A percentile compares a stretch with the other conserved stretches of the same genome.
Evolutionary conservation across 2,113 vertebrate genomes (phyloP).

Genomic region (Chloebia gouldiae): DNA sequence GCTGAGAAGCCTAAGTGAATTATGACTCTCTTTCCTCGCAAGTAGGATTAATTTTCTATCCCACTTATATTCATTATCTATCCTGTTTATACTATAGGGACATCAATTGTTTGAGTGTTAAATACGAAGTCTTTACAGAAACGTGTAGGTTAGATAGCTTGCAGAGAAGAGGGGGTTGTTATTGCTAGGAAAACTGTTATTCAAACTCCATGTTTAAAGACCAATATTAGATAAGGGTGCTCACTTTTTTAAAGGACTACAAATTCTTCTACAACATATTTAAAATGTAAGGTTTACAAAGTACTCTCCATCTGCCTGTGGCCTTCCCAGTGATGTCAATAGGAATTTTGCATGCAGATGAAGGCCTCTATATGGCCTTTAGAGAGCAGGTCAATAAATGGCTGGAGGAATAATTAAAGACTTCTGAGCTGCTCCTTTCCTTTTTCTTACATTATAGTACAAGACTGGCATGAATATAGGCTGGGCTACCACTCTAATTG

Average conservation of each 20-base stretch:
- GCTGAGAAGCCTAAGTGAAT: slow-evolving; percentile 75
- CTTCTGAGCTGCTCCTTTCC: slow-evolving; percentile 64
- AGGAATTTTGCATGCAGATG: slow-evolving; percentile 68
- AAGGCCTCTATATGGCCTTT: slow-evolving; percentile 65
- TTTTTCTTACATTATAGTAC: slow-evolving; percentile 66
- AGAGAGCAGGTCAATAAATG: slow-evolving; percentile 71
- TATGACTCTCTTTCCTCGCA: slow-evolving; percentile 69
- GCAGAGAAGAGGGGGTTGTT: background rate
- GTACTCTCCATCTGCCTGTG: slow-evolving; percentile 48
- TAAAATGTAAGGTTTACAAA: slow-evolving; percentile 57
- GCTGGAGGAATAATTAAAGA: slow-evolving; percentile 73
- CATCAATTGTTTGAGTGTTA: slow-evolving; percentile 64
- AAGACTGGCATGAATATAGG: slow-evolving; percentile 72
- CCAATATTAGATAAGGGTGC: slow-evolving; percentile 2
- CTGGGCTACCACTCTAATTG: slow-evolving; percentile 62
- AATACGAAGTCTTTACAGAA: slow-evolving; percentile 46
- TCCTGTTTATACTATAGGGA: slow-evolving; percentile 70
- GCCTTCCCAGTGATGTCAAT: slow-evolving; percentile 57
- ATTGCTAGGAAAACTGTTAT: background rate
- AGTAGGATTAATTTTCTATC: slow-evolving; percentile 71
- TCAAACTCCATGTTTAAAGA: slow-evolving; percentile 27
- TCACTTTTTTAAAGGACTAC: background rate
- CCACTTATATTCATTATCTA: slow-evolving; percentile 70
- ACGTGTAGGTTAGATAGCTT: slow-evolving; percentile 35
- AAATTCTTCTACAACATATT: slow-evolving; percentile 1